Conservation (phyloP, 2,113 vertebrate species). For the Tachycineta bicolor region DNA sequence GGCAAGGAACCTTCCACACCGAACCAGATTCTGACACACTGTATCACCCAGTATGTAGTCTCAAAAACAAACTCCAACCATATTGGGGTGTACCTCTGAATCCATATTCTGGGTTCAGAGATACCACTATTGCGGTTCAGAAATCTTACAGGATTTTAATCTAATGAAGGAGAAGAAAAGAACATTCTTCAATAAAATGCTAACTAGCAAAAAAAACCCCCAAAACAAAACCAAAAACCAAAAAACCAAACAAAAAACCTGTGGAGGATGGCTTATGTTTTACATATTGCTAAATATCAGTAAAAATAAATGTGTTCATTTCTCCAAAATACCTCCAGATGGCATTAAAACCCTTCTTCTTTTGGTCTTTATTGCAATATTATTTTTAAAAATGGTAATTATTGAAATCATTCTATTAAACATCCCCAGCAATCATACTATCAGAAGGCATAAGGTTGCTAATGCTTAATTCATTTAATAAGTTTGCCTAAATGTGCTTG, state of each 20-base stretch:
- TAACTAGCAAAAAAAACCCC: not conserved
- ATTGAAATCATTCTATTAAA: conserved; percentile 53
- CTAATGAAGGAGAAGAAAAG: not conserved
- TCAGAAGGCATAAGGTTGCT: conserved; percentile 41
- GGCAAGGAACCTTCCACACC: not conserved
- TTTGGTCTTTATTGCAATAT: conserved; percentile 28
- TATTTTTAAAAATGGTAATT: conserved; percentile 50
- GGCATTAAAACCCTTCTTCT: conserved; percentile 75
- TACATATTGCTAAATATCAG: conserved; percentile 43
- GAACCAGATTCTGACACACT: not conserved
- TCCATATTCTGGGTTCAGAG: not conserved
- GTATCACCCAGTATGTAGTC: not conserved
- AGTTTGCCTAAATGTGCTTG: conserved; percentile 35
- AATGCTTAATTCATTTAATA: conserved; percentile 51
- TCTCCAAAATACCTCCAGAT: conserved; percentile 77
- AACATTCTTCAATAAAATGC: not conserved
- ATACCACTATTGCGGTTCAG: not conserved
- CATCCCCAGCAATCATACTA: conserved; percentile 35
- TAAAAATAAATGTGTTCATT: conserved; percentile 57
- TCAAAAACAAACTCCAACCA: not conserved
- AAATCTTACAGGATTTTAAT: not conserved
- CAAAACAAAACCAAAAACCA: not conserved
- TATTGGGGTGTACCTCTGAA: not conserved
- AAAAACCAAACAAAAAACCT: not conserved
- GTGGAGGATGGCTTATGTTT: not conserved